Evolutionary conservation across 2,888 invertebrate genomes (phyloP).

Genomic region (Drepana falcataria): DNA sequence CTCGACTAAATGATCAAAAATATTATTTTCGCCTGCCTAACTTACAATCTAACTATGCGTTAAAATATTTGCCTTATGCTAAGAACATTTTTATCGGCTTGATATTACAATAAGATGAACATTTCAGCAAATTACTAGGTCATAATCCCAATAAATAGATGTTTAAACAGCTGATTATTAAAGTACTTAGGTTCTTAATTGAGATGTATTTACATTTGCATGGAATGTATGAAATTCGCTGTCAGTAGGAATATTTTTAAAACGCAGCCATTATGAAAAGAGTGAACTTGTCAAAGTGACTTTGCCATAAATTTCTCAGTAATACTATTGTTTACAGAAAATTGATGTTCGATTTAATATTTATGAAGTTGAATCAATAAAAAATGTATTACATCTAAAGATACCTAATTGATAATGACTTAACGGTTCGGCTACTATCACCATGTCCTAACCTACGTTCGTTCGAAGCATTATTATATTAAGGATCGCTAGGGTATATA

Average conservation of each 20-base stretch:
- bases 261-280: too few species aligned
- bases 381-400: conserved; percentile 22
- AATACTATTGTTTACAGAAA: too few species aligned
- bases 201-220: conserved; percentile 24
- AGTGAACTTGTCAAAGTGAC: too few species aligned
- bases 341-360: too few species aligned
- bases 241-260: conserved; percentile 29
- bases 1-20: neutral
- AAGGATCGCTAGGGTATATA: conserved; percentile 48
- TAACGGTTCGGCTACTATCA: conserved; percentile 68
- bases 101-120: neutral
- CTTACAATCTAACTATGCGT: neutral
- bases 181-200: conserved; percentile 26
- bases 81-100: too few species aligned
- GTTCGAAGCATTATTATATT: conserved; percentile 54
- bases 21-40: neutral
- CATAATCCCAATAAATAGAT: conserved; percentile 10
- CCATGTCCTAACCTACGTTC: conserved; percentile 71
- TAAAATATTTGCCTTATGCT: neutral
- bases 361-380: neutral
- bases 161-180: conserved; percentile 17
- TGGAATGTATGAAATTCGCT: conserved; percentile 22
- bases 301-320: too few species aligned
- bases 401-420: conserved; percentile 51
- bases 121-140: conserved; percentile 1